Percentiles rank a stretch among this genome's conserved stretches.
phyloP scores from a whole-genome alignment of 2,888 invertebrate species.

The Drosophila demipolita region DNA sequence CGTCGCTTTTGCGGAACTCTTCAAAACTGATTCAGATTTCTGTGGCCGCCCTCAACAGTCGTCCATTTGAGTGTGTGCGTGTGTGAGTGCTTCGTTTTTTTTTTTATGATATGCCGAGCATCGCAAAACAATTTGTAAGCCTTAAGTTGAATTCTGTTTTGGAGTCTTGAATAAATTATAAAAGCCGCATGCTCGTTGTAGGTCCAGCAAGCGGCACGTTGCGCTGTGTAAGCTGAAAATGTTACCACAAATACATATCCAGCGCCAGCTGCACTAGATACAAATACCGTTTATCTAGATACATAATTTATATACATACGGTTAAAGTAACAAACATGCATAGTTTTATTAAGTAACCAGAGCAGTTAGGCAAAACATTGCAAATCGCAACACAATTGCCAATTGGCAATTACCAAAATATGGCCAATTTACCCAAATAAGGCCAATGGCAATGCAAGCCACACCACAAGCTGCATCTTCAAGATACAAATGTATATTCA shows the following conservation, averaged over 20 bases:
- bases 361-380: conserved; percentile 31
- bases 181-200: conserved; percentile 62
- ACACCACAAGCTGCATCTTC: conserved; percentile 31
- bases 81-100: conserved; percentile 31
- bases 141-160: conserved; percentile 63
- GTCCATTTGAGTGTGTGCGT: conserved; percentile 35
- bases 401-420: conserved; percentile 72
- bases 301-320: conserved; percentile 26
- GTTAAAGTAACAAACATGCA: conserved; percentile 31
- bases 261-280: conserved; percentile 14
- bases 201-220: conserved; percentile 18
- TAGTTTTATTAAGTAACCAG: conserved; percentile 62
- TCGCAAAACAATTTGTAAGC: conserved; percentile 77
- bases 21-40: conserved; percentile 73
- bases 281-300: conserved; percentile 4
- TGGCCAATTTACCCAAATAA: conserved; percentile 40
- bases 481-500: conserved; percentile 40
- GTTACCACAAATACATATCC: conserved; percentile 19
- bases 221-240: conserved; percentile 54
- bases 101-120: conserved; percentile 65
- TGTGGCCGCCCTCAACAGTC: conserved; percentile 34
- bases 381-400: conserved; percentile 48
- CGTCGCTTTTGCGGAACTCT: conserved; percentile 73
- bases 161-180: conserved; percentile 78
- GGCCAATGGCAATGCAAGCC: conserved; percentile 20